These are phyloP conservation scores for Meghimatium bilineatum DNA, from an alignment of 2,888 invertebrate genomes.

Conservation along the genomic window DNA sequence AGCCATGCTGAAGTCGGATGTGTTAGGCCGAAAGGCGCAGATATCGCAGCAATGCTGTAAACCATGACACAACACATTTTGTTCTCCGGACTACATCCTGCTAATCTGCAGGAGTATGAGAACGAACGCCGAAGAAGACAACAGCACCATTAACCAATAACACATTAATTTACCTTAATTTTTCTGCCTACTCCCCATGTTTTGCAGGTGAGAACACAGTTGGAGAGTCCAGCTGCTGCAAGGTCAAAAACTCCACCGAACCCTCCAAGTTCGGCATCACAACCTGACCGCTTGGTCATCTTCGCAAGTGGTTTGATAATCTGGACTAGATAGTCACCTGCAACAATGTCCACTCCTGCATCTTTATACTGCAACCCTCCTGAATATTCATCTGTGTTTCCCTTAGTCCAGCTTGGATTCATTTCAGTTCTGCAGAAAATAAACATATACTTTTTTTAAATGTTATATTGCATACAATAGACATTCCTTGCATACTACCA, in stretches of 20 bases:
- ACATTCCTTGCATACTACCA: neutral
- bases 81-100: too few species aligned
- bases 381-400: neutral
- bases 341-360: constrained; percentile 92
- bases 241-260: constrained; percentile 96
- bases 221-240: constrained; percentile 84
- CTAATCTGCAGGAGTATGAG: too few species aligned
- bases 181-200: constrained; percentile 99
- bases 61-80: too few species aligned
- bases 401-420: neutral
- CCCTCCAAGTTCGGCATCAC: constrained; percentile 89
- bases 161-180: constrained; percentile 83
- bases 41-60: too few species aligned
- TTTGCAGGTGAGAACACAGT: constrained; percentile 93
- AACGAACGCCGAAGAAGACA: too few species aligned
- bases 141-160: neutral
- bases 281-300: constrained; percentile 87
- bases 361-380: constrained; percentile 83
- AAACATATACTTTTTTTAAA: neutral
- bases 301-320: constrained; percentile 88
- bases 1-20: too few species aligned
- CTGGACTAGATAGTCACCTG: constrained; percentile 91
- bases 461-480: neutral
- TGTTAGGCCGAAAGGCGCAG: too few species aligned
- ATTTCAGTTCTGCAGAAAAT: constrained; percentile 3